Evolutionary conservation across 2,888 invertebrate species (phyloP).

Genomic region (Capitulum mitella): DNA sequence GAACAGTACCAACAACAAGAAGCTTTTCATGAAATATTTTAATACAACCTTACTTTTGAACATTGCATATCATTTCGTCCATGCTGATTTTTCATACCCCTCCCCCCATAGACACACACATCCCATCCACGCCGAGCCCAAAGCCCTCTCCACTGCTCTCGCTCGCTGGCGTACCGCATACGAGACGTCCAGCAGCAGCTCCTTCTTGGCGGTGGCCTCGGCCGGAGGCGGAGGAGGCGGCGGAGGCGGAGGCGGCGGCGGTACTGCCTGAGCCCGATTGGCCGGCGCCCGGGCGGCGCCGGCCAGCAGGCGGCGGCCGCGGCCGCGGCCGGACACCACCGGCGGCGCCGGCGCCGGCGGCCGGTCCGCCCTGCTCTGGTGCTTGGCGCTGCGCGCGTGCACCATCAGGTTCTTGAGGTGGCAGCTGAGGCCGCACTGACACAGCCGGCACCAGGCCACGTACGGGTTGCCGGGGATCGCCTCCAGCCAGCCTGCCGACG

Average conservation of each 20-base stretch:
- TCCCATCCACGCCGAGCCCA: too few species aligned
- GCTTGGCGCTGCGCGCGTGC: background rate
- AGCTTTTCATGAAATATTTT: too few species aligned
- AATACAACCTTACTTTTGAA: too few species aligned
- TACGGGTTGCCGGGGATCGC: background rate
- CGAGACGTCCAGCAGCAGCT: background rate
- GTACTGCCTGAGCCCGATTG: too few species aligned
- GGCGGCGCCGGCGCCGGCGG: background rate
- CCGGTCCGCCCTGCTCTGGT: background rate
- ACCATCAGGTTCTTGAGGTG: slow-evolving; percentile 8
- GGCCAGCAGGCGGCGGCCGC: background rate
- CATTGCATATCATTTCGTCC: too few species aligned
- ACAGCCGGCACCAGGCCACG: background rate
- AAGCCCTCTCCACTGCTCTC: too few species aligned
- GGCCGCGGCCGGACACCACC: background rate
- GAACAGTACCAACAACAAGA: too few species aligned
- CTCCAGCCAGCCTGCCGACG: slow-evolving; percentile 1
- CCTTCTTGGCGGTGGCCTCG: background rate
- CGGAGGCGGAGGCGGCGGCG: background rate
- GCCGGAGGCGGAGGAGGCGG: background rate
- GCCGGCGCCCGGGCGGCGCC: background rate
- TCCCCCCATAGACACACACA: too few species aligned
- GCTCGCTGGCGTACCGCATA: background rate
- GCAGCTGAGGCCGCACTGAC: background rate
- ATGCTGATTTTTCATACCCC: too few species aligned